phyloP scores from a whole-genome alignment of 2,888 invertebrate genomes.

The Kryphioiulus occultus region DNA sequence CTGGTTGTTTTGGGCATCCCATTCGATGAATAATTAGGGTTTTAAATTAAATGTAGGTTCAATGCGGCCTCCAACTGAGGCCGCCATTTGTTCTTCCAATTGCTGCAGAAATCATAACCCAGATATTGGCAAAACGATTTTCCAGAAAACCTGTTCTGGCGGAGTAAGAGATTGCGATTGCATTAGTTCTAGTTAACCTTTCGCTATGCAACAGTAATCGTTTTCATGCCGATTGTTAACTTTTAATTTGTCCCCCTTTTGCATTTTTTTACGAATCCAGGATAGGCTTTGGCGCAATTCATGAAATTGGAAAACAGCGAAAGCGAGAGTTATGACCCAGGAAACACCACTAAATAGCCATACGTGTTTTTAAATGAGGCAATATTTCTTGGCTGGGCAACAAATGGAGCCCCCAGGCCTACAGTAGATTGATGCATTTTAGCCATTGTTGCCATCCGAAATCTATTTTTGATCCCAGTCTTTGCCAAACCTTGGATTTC shows the following conservation, averaged over 20 bases:
- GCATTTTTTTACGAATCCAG: neutral
- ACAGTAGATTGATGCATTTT: too few species aligned
- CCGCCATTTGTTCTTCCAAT: neutral
- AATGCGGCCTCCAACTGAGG: neutral
- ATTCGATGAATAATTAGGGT: neutral
- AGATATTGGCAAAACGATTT: neutral
- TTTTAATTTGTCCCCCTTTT: constrained; percentile 4
- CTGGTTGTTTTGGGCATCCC: neutral
- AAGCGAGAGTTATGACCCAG: neutral
- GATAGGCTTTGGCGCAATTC: too few species aligned
- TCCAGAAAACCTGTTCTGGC: neutral
- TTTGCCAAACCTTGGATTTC: neutral
- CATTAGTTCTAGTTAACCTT: constrained; percentile 31
- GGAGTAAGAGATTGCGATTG: neutral
- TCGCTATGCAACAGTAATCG: constrained; percentile 2
- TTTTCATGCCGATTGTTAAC: constrained; percentile 1
- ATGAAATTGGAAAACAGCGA: neutral
- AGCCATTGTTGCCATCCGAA: neutral
- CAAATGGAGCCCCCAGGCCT: neutral
- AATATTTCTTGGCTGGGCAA: neutral
- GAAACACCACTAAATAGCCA: neutral
- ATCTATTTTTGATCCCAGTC: neutral
- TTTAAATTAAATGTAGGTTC: too few species aligned
- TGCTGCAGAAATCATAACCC: neutral
- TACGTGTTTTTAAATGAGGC: neutral